Evolutionary conservation across 1,140 invertebrate genomes (phyloP).

Genomic region (Trichonephila clavipes): DNA sequence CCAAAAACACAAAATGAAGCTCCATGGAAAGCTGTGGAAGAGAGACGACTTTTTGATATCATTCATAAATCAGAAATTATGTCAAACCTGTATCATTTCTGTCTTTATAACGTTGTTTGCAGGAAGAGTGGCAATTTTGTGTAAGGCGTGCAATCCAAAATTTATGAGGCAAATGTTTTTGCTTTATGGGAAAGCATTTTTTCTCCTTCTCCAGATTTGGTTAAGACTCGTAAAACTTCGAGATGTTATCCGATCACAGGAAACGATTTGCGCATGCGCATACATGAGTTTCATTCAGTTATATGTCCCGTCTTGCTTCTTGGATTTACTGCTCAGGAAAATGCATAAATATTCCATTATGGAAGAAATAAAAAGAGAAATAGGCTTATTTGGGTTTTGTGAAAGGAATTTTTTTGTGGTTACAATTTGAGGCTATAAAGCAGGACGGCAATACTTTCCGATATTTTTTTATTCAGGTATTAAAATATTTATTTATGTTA

Average conservation of each 20-base stretch:
- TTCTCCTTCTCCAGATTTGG: slow-evolving; percentile 13
- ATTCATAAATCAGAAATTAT: slow-evolving; percentile 35
- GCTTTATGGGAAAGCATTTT: slow-evolving; percentile 22
- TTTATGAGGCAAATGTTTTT: slow-evolving; percentile 69
- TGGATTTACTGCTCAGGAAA: slow-evolving; percentile 50
- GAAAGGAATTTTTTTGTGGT: slow-evolving; percentile 1
- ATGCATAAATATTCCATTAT: slow-evolving; percentile 60
- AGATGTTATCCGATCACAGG: slow-evolving; percentile 16
- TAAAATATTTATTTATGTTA: too few species aligned
- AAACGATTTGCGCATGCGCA: background rate
- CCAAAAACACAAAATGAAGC: background rate
- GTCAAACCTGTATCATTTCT: slow-evolving; percentile 32
- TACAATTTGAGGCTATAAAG: background rate
- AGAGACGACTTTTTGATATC: background rate
- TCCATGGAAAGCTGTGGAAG: background rate
- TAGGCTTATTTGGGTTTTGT: background rate
- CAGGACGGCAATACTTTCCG: background rate
- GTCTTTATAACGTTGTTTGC: slow-evolving; percentile 4
- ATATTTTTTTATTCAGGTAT: too few species aligned
- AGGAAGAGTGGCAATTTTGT: background rate
- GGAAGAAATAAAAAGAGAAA: background rate
- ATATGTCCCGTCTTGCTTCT: background rate
- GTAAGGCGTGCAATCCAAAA: slow-evolving; percentile 44
- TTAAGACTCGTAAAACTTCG: slow-evolving; percentile 52
- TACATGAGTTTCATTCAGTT: background rate